Percentiles rank a stretch among this genome's conserved stretches.
Conservation (phyloP, 1,140 invertebrate species). For the Drosophila lacertosa region DNA sequence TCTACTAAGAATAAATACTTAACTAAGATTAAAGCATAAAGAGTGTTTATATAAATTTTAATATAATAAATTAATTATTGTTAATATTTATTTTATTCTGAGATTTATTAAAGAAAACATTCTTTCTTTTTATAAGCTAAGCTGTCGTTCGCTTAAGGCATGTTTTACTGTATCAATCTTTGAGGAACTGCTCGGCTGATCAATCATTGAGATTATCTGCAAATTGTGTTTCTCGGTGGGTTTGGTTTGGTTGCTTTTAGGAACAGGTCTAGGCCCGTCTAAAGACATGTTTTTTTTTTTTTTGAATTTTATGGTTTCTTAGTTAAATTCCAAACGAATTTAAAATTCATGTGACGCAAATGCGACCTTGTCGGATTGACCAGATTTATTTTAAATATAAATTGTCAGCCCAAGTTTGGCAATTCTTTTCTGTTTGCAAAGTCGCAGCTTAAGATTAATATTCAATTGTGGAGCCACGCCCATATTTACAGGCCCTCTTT, state of each 20-base stretch:
- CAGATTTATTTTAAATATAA: background rate
- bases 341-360: slow-evolving; percentile 4
- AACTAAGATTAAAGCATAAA: too few species aligned
- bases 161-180: background rate
- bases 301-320: background rate
- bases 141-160: background rate
- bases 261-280: background rate
- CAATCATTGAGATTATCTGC: background rate
- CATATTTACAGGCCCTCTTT: too few species aligned
- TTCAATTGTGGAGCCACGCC: slow-evolving; percentile 12
- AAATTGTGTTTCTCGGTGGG: background rate
- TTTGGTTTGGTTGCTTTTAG: background rate
- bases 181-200: background rate
- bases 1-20: too few species aligned
- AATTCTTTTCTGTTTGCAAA: too few species aligned
- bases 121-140: too few species aligned
- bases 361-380: background rate
- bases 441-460: slow-evolving; percentile 25
- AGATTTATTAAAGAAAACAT: too few species aligned
- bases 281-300: background rate
- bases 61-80: too few species aligned
- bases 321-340: background rate
- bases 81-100: too few species aligned
- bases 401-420: too few species aligned
- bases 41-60: too few species aligned